These are phyloP conservation scores for Elymnias hypermnestra DNA, from an alignment of 1,140 invertebrate species.

Conservation along the genomic window DNA sequence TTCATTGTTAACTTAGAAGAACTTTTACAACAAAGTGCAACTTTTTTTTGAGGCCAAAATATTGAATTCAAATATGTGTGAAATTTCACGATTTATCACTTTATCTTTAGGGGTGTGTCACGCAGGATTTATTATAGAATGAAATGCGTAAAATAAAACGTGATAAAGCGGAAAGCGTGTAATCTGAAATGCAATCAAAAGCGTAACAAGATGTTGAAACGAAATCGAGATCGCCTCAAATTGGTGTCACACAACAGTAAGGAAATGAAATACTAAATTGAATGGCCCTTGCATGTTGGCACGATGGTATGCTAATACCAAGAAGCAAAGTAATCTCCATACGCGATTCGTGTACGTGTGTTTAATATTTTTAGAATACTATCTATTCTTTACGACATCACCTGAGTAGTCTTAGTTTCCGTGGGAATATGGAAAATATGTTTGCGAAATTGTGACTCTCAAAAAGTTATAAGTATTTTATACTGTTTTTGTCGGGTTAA, in stretches of 20 bases:
- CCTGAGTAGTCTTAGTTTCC: too few species aligned
- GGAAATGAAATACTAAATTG: constrained; percentile 20
- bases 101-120: too few species aligned
- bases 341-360: constrained; percentile 9
- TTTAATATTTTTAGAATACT: not conserved
- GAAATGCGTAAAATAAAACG: not conserved
- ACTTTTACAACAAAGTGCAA: too few species aligned
- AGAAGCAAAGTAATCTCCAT: constrained; percentile 14
- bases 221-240: constrained; percentile 8
- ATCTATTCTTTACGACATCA: too few species aligned
- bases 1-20: too few species aligned
- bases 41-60: too few species aligned
- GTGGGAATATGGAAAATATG: too few species aligned
- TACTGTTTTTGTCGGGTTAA: too few species aligned
- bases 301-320: constrained; percentile 4
- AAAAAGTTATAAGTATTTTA: too few species aligned
- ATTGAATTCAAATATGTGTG: too few species aligned
- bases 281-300: constrained; percentile 14
- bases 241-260: constrained; percentile 5
- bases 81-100: too few species aligned
- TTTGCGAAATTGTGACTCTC: too few species aligned
- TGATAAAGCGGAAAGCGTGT: not conserved
- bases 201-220: not conserved
- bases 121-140: not conserved
- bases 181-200: not conserved